These are phyloP conservation scores for Vespertilio murinus DNA, from an alignment of 2,797 vertebrate species.

Conservation along the genomic window DNA sequence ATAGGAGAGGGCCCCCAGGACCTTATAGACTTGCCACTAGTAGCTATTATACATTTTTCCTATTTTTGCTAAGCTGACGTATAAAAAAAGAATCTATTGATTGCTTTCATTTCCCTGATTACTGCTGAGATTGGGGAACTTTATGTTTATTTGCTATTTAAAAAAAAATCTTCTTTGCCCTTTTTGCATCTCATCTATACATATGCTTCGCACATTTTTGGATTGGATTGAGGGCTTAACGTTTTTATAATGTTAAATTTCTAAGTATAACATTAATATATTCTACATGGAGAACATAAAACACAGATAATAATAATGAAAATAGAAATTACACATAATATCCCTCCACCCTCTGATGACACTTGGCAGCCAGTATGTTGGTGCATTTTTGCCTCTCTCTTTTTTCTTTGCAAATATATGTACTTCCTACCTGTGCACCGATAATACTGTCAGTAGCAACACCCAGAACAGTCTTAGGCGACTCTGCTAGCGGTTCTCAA, in stretches of 20 bases:
- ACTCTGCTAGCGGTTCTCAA: too few relatives aligned
- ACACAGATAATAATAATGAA: conserved; percentile 24
- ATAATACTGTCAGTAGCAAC: too few relatives aligned
- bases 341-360: neutral
- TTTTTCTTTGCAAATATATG: neutral
- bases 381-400: neutral
- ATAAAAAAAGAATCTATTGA: neutral
- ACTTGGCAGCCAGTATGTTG: neutral
- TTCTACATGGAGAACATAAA: conserved; percentile 48
- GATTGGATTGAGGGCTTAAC: conserved; percentile 8
- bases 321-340: neutral
- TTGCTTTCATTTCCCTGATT: conserved; percentile 39
- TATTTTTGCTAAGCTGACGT: neutral
- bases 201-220: neutral
- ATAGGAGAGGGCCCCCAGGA: neutral
- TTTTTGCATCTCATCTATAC: conserved; percentile 24
- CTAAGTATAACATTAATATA: conserved; percentile 39
- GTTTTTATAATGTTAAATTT: conserved; percentile 54
- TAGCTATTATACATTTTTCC: neutral
- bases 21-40: neutral
- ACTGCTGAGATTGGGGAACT: neutral
- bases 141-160: conserved; percentile 29
- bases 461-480: too few relatives aligned
- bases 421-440: neutral
- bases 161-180: neutral